These are phyloP conservation scores for Clamator glandarius DNA, from an alignment of 2,797 vertebrate species.

Conservation along the genomic window DNA sequence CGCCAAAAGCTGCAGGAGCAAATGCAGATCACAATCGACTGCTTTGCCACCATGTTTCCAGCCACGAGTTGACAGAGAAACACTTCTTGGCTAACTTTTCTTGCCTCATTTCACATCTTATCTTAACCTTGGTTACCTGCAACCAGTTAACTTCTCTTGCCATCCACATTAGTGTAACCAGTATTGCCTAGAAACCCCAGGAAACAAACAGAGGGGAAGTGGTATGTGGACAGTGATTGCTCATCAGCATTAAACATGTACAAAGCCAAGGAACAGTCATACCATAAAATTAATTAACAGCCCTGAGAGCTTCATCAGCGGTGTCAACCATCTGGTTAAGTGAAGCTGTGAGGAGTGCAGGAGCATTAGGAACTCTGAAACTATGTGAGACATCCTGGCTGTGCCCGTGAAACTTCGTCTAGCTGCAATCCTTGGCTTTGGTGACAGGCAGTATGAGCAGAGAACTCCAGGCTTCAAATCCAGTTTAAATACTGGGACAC, in stretches of 20 bases:
- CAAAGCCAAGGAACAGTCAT: constrained; percentile 10
- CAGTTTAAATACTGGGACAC: neutral
- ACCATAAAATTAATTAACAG: constrained; percentile 21
- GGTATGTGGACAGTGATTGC: neutral
- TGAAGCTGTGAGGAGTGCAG: neutral
- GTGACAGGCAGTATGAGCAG: neutral
- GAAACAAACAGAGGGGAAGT: constrained; percentile 73
- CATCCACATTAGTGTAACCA: constrained; percentile 4
- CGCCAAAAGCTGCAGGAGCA: constrained; percentile 32
- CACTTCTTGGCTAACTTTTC: constrained; percentile 22
- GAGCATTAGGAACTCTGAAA: neutral
- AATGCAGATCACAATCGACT: neutral
- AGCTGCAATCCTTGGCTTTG: neutral
- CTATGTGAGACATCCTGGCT: neutral
- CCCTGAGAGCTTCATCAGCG: neutral
- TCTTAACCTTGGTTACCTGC: constrained; percentile 38
- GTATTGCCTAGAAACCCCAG: constrained; percentile 70
- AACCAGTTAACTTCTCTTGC: constrained; percentile 58
- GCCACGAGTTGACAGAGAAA: constrained; percentile 52
- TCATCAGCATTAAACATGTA: constrained; percentile 38
- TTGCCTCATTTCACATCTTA: neutral
- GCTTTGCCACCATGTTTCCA: neutral
- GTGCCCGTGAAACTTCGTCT: neutral
- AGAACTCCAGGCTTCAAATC: neutral
- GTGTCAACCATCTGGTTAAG: constrained; percentile 19